Percentiles rank a stretch among this genome's conserved stretches.
These are phyloP conservation scores for Aelia acuminata DNA, from an alignment of 2,888 invertebrate genomes.

Conservation along the genomic window DNA sequence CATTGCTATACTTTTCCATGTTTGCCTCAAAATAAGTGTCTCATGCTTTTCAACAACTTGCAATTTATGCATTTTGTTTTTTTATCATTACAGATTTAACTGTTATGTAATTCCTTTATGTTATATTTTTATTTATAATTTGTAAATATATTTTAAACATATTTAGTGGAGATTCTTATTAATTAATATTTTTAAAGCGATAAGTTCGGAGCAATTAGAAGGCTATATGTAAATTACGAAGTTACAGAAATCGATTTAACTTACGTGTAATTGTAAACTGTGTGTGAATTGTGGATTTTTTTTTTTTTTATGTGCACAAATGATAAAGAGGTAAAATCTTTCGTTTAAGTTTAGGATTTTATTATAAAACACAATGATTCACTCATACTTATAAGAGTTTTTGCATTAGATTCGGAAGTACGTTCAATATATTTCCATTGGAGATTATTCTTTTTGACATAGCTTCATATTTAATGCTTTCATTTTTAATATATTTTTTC, in stretches of 20 bases:
- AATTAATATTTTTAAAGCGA: neutral
- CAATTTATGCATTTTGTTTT: conserved; percentile 15
- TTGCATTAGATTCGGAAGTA: conserved; percentile 2
- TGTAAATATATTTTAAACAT: conserved; percentile 36
- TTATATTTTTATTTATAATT: conserved; percentile 28
- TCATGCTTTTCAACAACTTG: conserved; percentile 7
- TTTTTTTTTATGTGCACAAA: conserved; percentile 33
- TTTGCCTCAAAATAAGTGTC: neutral
- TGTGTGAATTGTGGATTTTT: conserved; percentile 48
- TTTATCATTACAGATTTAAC: conserved; percentile 14
- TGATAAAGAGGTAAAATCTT: neutral
- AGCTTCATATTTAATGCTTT: conserved; percentile 34
- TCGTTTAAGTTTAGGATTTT: conserved; percentile 18
- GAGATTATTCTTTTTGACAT: conserved; percentile 20
- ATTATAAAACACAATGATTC: conserved; percentile 3
- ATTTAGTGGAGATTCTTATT: conserved; percentile 20
- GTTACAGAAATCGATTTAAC: conserved; percentile 19
- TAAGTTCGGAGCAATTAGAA: conserved; percentile 45
- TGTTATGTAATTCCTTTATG: neutral
- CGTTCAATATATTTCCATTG: conserved; percentile 10
- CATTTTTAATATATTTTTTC: conserved; percentile 8
- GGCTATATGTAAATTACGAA: conserved; percentile 50
- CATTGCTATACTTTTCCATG: neutral
- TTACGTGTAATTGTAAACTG: conserved; percentile 34
- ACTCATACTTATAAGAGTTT: conserved; percentile 36